Percentiles rank a stretch among this genome's conserved stretches.
Conservation (phyloP, 1,140 invertebrate species). For the Phenacoccus solenopsis region DNA sequence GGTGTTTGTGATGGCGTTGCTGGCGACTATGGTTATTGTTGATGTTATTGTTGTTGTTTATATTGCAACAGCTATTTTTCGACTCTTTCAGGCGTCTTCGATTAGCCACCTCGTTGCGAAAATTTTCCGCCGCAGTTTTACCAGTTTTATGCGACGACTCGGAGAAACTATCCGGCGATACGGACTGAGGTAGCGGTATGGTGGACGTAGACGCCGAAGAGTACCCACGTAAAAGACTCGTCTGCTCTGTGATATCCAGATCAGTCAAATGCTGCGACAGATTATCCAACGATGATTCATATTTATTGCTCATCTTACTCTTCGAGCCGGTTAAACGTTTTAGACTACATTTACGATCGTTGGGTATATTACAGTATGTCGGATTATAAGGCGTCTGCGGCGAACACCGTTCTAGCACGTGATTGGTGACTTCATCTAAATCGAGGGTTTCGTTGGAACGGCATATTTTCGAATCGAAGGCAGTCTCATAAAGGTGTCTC, state of each 20-base stretch:
- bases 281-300: slow-evolving; percentile 36
- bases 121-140: slow-evolving; percentile 33
- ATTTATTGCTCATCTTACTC: background rate
- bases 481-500: slow-evolving; percentile 72
- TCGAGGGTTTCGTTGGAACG: slow-evolving; percentile 35
- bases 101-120: slow-evolving; percentile 54
- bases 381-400: slow-evolving; percentile 21
- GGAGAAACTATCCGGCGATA: slow-evolving; percentile 49
- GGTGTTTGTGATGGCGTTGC: background rate
- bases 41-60: background rate
- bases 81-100: slow-evolving; percentile 45
- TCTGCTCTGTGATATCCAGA: slow-evolving; percentile 27
- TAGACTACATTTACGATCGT: background rate
- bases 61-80: slow-evolving; percentile 39
- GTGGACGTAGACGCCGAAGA: slow-evolving; percentile 65
- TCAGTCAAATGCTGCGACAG: slow-evolving; percentile 39
- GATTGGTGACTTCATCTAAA: slow-evolving; percentile 16
- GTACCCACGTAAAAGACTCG: slow-evolving; percentile 34
- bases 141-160: background rate
- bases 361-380: slow-evolving; percentile 30
- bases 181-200: slow-evolving; percentile 65
- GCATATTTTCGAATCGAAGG: slow-evolving; percentile 73
- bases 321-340: background rate
- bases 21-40: slow-evolving; percentile 18
- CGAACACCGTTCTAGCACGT: background rate